Evolutionary conservation across 2,113 vertebrate species (phyloP), one percentile per base, ranked within the genome.

Genomic region (Pollimyrus isidori): DNA sequence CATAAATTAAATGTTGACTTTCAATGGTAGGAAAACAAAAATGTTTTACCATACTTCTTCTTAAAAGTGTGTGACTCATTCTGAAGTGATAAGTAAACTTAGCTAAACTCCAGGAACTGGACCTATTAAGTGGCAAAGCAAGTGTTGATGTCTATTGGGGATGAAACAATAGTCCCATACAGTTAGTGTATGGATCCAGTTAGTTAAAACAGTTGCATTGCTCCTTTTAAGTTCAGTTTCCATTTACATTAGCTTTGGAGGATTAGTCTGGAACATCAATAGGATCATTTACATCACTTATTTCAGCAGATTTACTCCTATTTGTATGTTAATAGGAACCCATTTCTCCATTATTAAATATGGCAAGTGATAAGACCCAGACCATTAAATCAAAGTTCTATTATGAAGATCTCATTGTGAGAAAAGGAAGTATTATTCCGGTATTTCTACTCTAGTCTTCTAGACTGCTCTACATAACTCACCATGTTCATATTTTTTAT

Each of bases 261-360:
- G n/a, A 84, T 84, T 84, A 84, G 45, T 53, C 49, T 87, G 7
- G 85, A 21, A 13, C 50, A 42, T 56, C 85, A 56, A 87, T 53
- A 87, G 48, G 48, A 56, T 87, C 50, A 87, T 87, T 87, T 53
- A 56, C 85, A 87, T 56, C 50, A n/a, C 85, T 35, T 50, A 87
- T 87, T 87, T 53, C 48, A 3, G 50, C 50, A 53, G 85, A 87
- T 87, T 87, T 87, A 53, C 26, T 87, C 56, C 50, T 53, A 87
- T 87, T 87, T 87, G 85, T 87, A 87, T 87, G 85, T 87, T 87
- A 87, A 87, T 87, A 42, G 50, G 85, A 53, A 87, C 13, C 85
- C 85, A 87, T 87, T 87, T 87, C 19, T 26, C 30, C 50, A 53
- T 56, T 87, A 87, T 87, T 87, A 87, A 87, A 56, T 87, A 87